Base-by-base conservation (phyloP, 2,888 invertebrate genomes). In the Drosophila paranaensis region DNA sequence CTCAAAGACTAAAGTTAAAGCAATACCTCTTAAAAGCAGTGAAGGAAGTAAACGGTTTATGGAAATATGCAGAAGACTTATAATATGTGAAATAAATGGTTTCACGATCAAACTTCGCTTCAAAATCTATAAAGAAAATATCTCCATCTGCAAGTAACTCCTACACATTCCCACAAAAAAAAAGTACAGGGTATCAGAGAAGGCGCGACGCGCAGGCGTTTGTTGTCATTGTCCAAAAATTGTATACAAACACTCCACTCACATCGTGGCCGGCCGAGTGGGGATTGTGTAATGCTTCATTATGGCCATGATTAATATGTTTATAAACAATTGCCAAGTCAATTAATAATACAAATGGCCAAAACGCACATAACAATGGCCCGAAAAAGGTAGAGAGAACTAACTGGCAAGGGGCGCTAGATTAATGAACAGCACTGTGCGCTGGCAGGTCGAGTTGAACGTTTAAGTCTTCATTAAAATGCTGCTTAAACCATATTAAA, bases 251-350 rank as follows among this genome's bases (percentile, higher is more conserved):
- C 53, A 54, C 61, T 57, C 20, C 20, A 20, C 20, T 20, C 37
- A 35, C 16, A 70, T 63, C 77, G 68, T 72, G 78, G 42, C 46
- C 39, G 78, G 42, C 46, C 39, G 14, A n/a, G 33, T 25, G 61
- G 61, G 58, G 82, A 82, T 76, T 87, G 89, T 84, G 85, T 81
- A 83, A 82, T 82, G 74, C 82, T 85, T 89, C 86, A 82, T 86
- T 86, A 89, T 71, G 71, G 60, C 39, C 56, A 86, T 90, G 90
- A 87, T 89, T 87, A 87, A 87, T 89, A 82, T 82, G 86, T 88
- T 89, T 87, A 87, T 90, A 87, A 89, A 81, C 81, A 77, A 89
- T 82, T 85, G 68, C 70, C 80, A 77, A 77, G 82, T 89, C 90
- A 88, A 89, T 86, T 86, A 88, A 88, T 89, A 89, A 48, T 37